Conservation (phyloP, 1,140 invertebrate species). For the Riptortus pedestris region DNA sequence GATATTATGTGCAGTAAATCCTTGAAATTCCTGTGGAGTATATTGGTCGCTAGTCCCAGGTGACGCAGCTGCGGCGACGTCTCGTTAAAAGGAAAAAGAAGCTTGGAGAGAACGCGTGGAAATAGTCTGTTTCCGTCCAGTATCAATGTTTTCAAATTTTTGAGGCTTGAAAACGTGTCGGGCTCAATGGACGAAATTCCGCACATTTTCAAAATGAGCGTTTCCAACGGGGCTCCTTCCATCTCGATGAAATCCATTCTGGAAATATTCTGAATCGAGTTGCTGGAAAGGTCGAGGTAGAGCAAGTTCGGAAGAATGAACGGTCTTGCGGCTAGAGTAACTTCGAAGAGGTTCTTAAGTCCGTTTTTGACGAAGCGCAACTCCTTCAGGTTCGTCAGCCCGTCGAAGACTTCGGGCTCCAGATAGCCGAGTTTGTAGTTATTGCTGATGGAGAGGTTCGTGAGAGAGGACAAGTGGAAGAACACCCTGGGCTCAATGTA, state of each 20-base stretch:
- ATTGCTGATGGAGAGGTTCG: constrained; percentile 14
- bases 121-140: constrained; percentile 3
- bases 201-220: background rate
- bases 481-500: constrained; percentile 13
- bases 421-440: constrained; percentile 35
- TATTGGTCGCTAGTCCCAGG: background rate
- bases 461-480: background rate
- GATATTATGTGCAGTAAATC: background rate
- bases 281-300: constrained; percentile 15
- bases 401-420: constrained; percentile 36
- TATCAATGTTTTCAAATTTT: background rate
- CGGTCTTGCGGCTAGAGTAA: constrained; percentile 4
- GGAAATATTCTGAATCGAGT: background rate
- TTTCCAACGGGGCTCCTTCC: background rate
- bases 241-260: constrained; percentile 2
- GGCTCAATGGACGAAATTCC: background rate
- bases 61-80: background rate
- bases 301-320: constrained; percentile 3
- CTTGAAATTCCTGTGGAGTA: background rate
- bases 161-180: constrained; percentile 22
- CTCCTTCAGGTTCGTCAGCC: constrained; percentile 36
- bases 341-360: constrained; percentile 34
- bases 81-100: background rate
- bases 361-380: constrained; percentile 40
- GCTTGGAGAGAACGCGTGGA: background rate